Evolutionary conservation across 2,797 vertebrate species (phyloP), one percentile per base, ranked within the genome.

Genomic region (Myotis myotis): DNA sequence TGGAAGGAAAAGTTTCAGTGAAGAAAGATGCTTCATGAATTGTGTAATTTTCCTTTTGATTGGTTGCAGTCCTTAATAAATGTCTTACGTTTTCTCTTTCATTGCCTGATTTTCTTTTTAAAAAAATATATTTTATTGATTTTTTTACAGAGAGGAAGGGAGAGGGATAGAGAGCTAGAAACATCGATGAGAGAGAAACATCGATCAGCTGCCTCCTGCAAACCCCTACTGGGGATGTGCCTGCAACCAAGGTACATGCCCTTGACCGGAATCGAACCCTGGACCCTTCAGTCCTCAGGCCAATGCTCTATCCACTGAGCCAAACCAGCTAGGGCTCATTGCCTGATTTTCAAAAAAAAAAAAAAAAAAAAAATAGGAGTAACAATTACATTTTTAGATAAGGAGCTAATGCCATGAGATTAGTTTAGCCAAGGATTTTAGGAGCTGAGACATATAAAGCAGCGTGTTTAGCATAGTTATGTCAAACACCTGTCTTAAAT

Each of bases 1-100:
- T 1, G 15, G 71, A 82, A 57, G 74, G 57, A 93, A 47, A 83
- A 47, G 2, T 30, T 33, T 64, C 75, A 22, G 0, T 0, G 36
- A 93, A 75, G 87, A 80, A 83, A 68, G 86, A 51, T 0, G 2
- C 70, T 38, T 49, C 5, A 36, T 30, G 2, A 81, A 22, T 17
- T 9, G 12, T n/a, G 25, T 44, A 0, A 55, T 79, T 89, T 93
- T 79, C n/a, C 66, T 64, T 53, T 55, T 19, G 68, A 74, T 62
- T 2, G 38, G 8, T 68, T 76, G 53, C 47, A 25, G 36, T 76
- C 57, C 38, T 4, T 75, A 97, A 97, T 96, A 96, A 97, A 97
- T 0, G 2, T 17, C 47, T 82, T 74, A 25, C 44, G 55, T 81
- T 92, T 66, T 88, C 25, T 84, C 68, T 74, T 41, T 49, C 6